phyloP scores from a whole-genome alignment of 2,888 invertebrate genomes.

The Anoncus sp. region DNA sequence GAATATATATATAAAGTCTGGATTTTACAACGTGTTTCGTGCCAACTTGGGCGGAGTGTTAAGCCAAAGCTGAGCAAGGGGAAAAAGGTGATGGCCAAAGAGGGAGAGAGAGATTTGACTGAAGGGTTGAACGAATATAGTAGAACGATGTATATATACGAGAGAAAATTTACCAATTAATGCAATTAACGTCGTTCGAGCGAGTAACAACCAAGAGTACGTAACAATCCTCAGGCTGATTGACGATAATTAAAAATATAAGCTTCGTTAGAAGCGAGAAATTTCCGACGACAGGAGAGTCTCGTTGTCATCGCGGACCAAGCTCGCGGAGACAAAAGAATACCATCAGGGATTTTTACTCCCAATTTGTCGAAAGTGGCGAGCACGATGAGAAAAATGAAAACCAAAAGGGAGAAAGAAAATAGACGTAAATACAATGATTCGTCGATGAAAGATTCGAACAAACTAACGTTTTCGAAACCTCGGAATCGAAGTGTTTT shows the following conservation, averaged over 20 bases:
- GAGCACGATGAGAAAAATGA: too few relatives aligned
- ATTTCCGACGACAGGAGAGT: not conserved
- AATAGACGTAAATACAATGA: too few relatives aligned
- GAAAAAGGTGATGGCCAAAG: conserved; percentile 43
- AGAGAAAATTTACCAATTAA: conserved; percentile 73
- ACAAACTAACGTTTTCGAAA: too few relatives aligned
- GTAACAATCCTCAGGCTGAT: conserved; percentile 69
- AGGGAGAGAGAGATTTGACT: conserved; percentile 25
- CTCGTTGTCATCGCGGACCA: too few relatives aligned
- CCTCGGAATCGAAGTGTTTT: too few relatives aligned
- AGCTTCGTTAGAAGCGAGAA: conserved; percentile 73
- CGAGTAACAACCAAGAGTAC: conserved; percentile 1
- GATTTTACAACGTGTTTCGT: too few relatives aligned
- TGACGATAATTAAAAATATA: conserved; percentile 77
- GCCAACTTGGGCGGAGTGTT: too few relatives aligned
- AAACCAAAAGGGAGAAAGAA: too few relatives aligned
- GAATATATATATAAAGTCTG: too few relatives aligned
- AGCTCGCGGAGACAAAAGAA: too few relatives aligned
- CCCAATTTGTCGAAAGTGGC: too few relatives aligned
- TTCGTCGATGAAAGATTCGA: too few relatives aligned
- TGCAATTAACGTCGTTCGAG: conserved; percentile 70
- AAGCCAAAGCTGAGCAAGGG: not conserved
- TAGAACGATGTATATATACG: conserved; percentile 32
- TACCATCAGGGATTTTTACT: conserved; percentile 34
- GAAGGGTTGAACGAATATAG: conserved; percentile 29